Base-by-base conservation (phyloP, 2,113 vertebrate species). In the Thermophis baileyi region DNA sequence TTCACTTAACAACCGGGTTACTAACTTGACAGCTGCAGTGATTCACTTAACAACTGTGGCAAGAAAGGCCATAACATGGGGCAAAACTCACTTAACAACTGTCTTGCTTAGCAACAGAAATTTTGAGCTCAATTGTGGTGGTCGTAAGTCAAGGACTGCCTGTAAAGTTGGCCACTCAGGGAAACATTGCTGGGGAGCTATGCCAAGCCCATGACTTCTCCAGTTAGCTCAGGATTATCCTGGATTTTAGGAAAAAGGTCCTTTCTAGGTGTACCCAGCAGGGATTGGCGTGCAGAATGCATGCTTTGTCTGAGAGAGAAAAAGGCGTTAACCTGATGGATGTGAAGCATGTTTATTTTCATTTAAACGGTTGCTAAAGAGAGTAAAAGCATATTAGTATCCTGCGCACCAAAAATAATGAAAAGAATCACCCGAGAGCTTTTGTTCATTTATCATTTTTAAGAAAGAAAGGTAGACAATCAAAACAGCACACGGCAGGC, bases 401-500 rank as follows among this genome's bases (percentile, higher is more conserved):
- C 88, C 12, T 53, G 10, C 1, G 35, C 5, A 12, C 9, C n/a
- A 16, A 60, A 8, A 49, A 60, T 22, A 30, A 27, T 60, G n/a
- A 49, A 9, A 57, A 44, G 30, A n/a, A 60, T 49, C 90, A 81
- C 14, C 27, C 3, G 91, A 90, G 90, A 90, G 74, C 53, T 63
- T 91, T 46, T 50, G 87, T 60, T 57, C 85, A 91, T 55, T 55
- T 91, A 60, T 88, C 91, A 25, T 57, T 57, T 49, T 69, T 40
- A 57, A 92, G 88, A 92, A 95, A 89, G 0, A 50, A 50, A 3
- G 50, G 46, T 40, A 50, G 51, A 49, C 54, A 49, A 11, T 9
- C 85, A 90, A 90, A 91, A 50, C 3, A 93, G 89, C 50, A 85
- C 50, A 44, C 88, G 89, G 51, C 91, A 81, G 86, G 14, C 90